phyloP scores from a whole-genome alignment of 2,113 vertebrate species.

The Eubucco bourcierii region DNA sequence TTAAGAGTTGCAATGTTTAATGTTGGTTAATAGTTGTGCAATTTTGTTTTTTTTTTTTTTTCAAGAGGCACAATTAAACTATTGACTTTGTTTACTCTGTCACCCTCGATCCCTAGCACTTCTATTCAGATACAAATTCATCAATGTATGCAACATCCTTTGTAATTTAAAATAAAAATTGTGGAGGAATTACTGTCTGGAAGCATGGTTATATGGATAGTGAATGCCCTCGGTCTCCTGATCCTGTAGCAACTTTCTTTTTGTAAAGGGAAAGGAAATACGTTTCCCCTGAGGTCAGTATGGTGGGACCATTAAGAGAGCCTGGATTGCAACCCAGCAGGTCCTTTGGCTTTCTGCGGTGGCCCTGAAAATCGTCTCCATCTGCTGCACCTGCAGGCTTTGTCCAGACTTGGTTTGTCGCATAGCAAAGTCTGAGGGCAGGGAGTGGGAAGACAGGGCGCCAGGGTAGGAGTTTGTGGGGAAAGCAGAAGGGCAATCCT shows the following conservation, averaged over 20 bases:
- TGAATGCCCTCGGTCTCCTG: rapidly evolving
- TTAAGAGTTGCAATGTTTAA: slow-evolving; percentile 91
- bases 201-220: slow-evolving; percentile 64
- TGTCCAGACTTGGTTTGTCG: neutral
- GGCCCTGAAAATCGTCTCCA: rapidly evolving
- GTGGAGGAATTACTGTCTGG: slow-evolving; percentile 65
- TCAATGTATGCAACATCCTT: slow-evolving; percentile 84
- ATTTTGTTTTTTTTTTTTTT: slow-evolving; percentile 73
- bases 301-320: neutral
- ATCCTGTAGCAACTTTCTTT: neutral
- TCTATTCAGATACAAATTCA: slow-evolving; percentile 81
- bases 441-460: rapidly evolving
- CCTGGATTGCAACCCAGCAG: rapidly evolving
- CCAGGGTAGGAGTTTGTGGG: rapidly evolving
- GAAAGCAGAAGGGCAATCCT: rapidly evolving
- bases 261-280: neutral
- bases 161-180: slow-evolving; percentile 86
- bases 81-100: slow-evolving; percentile 80
- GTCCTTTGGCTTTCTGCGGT: rapidly evolving
- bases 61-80: slow-evolving; percentile 83
- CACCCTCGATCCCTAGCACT: slow-evolving; percentile 75
- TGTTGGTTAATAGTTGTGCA: slow-evolving; percentile 94
- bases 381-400: rapidly evolving
- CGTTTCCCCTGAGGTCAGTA: rapidly evolving
- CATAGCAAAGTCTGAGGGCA: rapidly evolving